Percentiles rank a stretch among this genome's conserved stretches.
phyloP scores from a whole-genome alignment of 2,113 vertebrate genomes.

The Muscicapa adusta region DNA sequence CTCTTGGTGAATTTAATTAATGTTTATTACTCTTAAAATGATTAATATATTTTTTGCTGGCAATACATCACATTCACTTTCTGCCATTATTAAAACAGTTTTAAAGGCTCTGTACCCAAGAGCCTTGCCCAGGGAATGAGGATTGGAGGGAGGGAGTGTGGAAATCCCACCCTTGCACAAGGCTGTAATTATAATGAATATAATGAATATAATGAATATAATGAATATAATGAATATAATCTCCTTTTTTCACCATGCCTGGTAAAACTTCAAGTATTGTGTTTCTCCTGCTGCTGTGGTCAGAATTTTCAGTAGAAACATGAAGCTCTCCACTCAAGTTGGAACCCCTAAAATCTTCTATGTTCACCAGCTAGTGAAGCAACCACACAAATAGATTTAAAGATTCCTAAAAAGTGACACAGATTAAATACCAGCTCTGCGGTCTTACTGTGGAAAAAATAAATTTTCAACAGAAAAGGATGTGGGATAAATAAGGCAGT shows the following conservation, averaged over 20 bases:
- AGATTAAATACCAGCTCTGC: neutral
- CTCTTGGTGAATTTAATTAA: neutral
- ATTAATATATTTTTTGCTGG: constrained; percentile 7
- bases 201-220: too few relatives aligned
- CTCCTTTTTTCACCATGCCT: neutral
- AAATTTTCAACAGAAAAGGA: neutral
- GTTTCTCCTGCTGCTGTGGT: neutral
- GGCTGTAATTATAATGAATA: too few relatives aligned
- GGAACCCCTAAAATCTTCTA: neutral
- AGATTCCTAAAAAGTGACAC: neutral
- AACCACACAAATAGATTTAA: neutral
- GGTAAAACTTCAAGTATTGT: neutral
- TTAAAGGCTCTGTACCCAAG: neutral
- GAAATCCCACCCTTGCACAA: neutral
- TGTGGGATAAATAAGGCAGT: neutral
- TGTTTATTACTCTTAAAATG: neutral
- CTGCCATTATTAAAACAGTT: neutral
- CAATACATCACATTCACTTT: neutral
- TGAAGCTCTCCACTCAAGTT: neutral
- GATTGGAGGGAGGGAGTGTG: accelerated
- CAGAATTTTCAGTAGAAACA: neutral
- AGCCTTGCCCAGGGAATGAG: neutral
- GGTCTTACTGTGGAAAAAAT: neutral
- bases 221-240: neutral
- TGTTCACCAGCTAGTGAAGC: neutral